These are phyloP conservation scores for Drosophila vallismaia DNA, from an alignment of 2,888 invertebrate species.

Conservation along the genomic window DNA sequence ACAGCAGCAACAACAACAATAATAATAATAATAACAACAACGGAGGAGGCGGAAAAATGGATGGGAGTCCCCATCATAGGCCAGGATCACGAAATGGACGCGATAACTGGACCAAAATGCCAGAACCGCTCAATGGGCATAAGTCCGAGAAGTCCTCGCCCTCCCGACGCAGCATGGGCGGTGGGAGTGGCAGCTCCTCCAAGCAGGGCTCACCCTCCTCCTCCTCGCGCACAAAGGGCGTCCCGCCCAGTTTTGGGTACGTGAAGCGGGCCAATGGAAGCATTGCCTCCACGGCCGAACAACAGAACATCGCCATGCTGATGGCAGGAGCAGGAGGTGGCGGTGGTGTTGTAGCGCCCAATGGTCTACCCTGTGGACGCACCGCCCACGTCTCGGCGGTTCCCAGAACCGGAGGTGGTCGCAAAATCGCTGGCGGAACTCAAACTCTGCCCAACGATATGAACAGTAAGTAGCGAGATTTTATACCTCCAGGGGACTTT, in stretches of 20 bases:
- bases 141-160: conserved; percentile 84
- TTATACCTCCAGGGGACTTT: not conserved
- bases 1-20: conserved; percentile 38
- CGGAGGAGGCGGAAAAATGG: conserved; percentile 53
- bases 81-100: conserved; percentile 80
- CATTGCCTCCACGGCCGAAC: conserved; percentile 84
- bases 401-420: conserved; percentile 90
- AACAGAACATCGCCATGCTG: conserved; percentile 82
- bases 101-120: conserved; percentile 84
- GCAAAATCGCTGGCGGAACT: conserved; percentile 95
- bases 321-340: conserved; percentile 58
- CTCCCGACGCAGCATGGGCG: conserved; percentile 79
- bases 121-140: conserved; percentile 82
- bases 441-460: conserved; percentile 92
- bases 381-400: conserved; percentile 94
- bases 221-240: conserved; percentile 87
- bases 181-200: conserved; percentile 69
- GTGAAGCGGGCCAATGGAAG: conserved; percentile 90
- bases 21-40: conserved; percentile 51
- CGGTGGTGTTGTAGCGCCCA: conserved; percentile 33
- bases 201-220: conserved; percentile 81
- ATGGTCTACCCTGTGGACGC: conserved; percentile 83
- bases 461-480: conserved; percentile 85
- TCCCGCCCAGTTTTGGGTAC: conserved; percentile 93
- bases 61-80: conserved; percentile 71